Evolutionary conservation across 2,888 invertebrate species (phyloP), one percentile per base, ranked within the genome.

Genomic region (Lasius platythorax): DNA sequence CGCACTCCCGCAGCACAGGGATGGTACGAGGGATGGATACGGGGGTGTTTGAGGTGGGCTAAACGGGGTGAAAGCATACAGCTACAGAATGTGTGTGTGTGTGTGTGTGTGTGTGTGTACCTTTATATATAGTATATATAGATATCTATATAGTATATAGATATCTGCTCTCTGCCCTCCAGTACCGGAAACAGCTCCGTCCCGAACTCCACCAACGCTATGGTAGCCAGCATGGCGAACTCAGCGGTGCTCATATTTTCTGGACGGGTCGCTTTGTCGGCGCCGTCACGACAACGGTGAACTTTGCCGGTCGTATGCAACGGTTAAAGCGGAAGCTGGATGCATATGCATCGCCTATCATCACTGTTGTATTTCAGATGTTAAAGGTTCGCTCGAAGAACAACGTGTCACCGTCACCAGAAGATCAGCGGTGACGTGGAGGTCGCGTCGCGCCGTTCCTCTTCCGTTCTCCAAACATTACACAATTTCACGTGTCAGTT

Each of bases 131-230:
- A 76, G 43, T 58, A 53, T 63, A 23, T 83, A 78, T 50, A 76
- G 61, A 68, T 63, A 40, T 85, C 90, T 90, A 89, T 91, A 91
- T 91, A 92, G 90, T 91, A 93, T 92, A 92, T 91, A 91, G 92
- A 92, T 92, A 92, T 93, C 53, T 50, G 93, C 93, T 93, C 89
- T 89, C 92, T 92, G 91, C 91, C 91, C 92, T 91, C 92, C 92
- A 92, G 91, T 91, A 94, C 94, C 94, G 94, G 94, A 94, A 94
- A 93, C 94, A 93, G 91, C 93, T 93, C 89, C 92, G 93, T 93
- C 91, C 92, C 93, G 91, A 93, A 93, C 93, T 92, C 92, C 91
- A 92, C 93, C 92, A 87, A 92, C 91, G 82, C 88, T 88, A 92
- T 93, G 91, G 92, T 93, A 93, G 91, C 92, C 93, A 94, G 93